phyloP scores from a whole-genome alignment of 2,888 invertebrate genomes.

The Gymnocheta viridis region DNA sequence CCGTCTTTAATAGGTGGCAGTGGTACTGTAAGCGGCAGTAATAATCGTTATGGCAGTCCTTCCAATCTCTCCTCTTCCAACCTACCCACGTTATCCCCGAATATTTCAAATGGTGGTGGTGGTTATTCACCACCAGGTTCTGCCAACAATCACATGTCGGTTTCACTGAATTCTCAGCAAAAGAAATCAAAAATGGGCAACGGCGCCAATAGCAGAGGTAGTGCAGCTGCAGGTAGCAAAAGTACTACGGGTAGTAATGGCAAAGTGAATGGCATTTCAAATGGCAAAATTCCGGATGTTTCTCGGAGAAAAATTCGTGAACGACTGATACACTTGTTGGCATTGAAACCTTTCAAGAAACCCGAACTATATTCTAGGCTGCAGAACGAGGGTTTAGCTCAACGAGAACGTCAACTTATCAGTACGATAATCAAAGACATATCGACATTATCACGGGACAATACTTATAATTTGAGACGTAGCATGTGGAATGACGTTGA shows the following conservation, averaged over 20 bases:
- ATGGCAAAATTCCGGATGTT: constrained; percentile 79
- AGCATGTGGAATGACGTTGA: constrained; percentile 96
- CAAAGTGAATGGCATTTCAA: constrained; percentile 52
- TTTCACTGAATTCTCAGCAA: constrained; percentile 43
- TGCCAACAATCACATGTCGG: constrained; percentile 24
- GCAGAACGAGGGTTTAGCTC: constrained; percentile 92
- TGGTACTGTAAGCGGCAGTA: constrained; percentile 75
- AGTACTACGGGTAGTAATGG: constrained; percentile 61
- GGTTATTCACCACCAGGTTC: constrained; percentile 68
- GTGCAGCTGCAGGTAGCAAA: constrained; percentile 27
- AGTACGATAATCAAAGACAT: constrained; percentile 91
- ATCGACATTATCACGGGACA: constrained; percentile 89
- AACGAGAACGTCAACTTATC: constrained; percentile 90
- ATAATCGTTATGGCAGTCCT: constrained; percentile 73
- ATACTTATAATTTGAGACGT: constrained; percentile 93
- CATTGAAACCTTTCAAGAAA: constrained; percentile 96
- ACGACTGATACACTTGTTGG: constrained; percentile 96
- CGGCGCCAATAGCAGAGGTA: constrained; percentile 40
- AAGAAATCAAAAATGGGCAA: constrained; percentile 54
- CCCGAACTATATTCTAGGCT: constrained; percentile 93
- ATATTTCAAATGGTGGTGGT: constrained; percentile 68
- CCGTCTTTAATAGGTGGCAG: constrained; percentile 77
- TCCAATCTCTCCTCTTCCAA: constrained; percentile 66
- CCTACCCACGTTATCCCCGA: constrained; percentile 49
- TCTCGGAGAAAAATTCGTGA: constrained; percentile 87